Evolutionary conservation across 2,797 vertebrate species (phyloP).

Genomic region (Muscicapa comitata): DNA sequence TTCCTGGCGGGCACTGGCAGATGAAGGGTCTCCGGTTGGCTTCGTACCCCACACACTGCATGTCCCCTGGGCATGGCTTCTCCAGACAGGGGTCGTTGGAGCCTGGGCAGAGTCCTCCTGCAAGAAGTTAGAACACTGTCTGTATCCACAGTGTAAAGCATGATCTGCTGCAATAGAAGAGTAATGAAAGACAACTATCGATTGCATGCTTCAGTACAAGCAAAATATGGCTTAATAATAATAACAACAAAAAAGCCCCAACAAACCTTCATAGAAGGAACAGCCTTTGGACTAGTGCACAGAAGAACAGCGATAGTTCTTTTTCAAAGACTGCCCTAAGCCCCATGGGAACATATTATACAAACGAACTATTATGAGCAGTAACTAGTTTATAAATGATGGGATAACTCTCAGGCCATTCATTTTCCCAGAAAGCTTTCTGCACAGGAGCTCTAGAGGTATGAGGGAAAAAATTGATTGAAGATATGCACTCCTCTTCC

Average conservation of each 20-base stretch:
- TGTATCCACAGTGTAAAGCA: neutral
- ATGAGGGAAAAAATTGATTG: neutral
- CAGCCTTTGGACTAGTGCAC: neutral
- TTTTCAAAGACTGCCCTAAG: neutral
- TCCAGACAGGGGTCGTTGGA: conserved; percentile 86
- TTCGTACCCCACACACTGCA: conserved; percentile 91
- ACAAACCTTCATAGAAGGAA: neutral
- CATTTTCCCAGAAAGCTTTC: neutral
- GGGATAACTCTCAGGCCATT: neutral
- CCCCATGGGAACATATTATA: neutral
- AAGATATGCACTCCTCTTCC: neutral
- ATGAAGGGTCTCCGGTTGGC: conserved; percentile 85
- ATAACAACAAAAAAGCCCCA: neutral
- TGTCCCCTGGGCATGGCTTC: conserved; percentile 91
- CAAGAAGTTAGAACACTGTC: conserved; percentile 12
- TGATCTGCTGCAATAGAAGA: neutral
- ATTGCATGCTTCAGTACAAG: neutral
- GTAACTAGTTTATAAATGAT: neutral
- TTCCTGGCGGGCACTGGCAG: conserved; percentile 95
- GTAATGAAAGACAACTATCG: neutral
- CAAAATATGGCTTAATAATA: neutral
- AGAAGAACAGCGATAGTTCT: neutral
- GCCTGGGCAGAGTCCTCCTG: conserved; percentile 87
- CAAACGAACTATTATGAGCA: neutral
- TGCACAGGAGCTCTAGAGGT: neutral